Evolutionary conservation across 2,113 vertebrate species (phyloP).

Genomic region (Istiophorus platypterus): DNA sequence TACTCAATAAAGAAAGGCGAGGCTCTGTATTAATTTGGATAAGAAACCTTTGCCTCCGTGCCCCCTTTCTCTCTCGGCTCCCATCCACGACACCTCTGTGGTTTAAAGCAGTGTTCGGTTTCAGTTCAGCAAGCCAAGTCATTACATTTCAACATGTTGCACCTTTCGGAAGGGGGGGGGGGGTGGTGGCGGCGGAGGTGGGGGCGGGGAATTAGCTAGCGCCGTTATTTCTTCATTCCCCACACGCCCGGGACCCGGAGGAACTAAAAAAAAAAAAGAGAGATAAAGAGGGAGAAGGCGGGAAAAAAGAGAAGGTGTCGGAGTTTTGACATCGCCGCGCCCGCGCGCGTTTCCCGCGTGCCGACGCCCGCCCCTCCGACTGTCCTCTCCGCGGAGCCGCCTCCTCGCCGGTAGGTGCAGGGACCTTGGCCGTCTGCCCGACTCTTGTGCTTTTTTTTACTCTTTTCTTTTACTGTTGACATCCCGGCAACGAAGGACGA

Average conservation of each 20-base stretch:
- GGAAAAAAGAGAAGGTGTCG: slow-evolving; percentile 41
- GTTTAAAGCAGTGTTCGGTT: slow-evolving; percentile 84
- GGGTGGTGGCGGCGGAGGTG: too few relatives aligned
- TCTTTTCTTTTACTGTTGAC: slow-evolving; percentile 62
- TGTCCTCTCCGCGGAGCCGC: slow-evolving; percentile 52
- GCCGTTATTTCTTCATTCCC: slow-evolving; percentile 78
- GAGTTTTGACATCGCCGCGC: slow-evolving; percentile 66
- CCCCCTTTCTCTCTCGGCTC: slow-evolving; percentile 83
- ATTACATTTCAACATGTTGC: slow-evolving; percentile 83
- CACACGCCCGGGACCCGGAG: slow-evolving; percentile 58
- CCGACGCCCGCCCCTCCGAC: too few relatives aligned
- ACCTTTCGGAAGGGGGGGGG: slow-evolving; percentile 79
- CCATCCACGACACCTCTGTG: slow-evolving; percentile 82
- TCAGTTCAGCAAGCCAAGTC: slow-evolving; percentile 85
- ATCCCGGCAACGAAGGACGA: slow-evolving; percentile 50
- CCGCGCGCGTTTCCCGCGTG: slow-evolving; percentile 34
- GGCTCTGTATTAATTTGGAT: slow-evolving; percentile 81
- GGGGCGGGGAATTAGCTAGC: slow-evolving; percentile 79
- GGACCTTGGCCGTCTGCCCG: slow-evolving; percentile 61
- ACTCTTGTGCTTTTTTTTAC: too few relatives aligned
- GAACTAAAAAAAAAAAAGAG: slow-evolving; percentile 25
- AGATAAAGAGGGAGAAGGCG: slow-evolving; percentile 1
- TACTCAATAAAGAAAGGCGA: slow-evolving; percentile 79
- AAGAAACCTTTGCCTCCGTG: slow-evolving; percentile 82
- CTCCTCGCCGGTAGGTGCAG: slow-evolving; percentile 37